Percentiles rank a stretch among this genome's conserved stretches.
phyloP scores from a whole-genome alignment of 2,113 vertebrate species.

The Amphiprion percula region DNA sequence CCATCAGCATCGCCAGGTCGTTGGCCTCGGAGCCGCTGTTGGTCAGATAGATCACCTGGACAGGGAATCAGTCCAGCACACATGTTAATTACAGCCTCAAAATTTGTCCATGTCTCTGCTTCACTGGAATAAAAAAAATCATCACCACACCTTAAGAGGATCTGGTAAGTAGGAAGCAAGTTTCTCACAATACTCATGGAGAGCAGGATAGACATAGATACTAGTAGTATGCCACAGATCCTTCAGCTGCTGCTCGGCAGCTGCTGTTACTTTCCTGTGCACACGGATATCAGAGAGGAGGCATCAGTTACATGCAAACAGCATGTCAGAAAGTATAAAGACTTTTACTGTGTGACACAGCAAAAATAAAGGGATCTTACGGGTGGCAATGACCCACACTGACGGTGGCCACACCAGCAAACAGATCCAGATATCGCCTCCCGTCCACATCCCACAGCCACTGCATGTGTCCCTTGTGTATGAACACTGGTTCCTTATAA shows the following conservation, averaged over 20 bases:
- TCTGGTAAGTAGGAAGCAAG: conserved; percentile 89
- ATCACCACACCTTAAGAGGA: conserved; percentile 90
- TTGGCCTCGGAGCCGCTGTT: conserved; percentile 98
- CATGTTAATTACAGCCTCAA: background rate
- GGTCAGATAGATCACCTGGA: conserved; percentile 91
- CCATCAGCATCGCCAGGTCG: conserved; percentile 93
- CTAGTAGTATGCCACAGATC: conserved; percentile 91
- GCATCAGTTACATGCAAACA: background rate
- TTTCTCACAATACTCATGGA: conserved; percentile 92
- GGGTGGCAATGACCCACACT: conserved; percentile 96
- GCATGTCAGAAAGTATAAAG: background rate
- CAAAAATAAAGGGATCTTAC: conserved; percentile 82
- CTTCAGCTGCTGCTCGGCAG: conserved; percentile 87
- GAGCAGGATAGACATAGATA: conserved; percentile 87
- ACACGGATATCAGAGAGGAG: background rate
- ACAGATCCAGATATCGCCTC: conserved; percentile 92
- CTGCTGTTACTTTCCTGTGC: conserved; percentile 88
- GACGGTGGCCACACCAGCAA: conserved; percentile 94
- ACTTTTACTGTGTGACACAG: background rate
- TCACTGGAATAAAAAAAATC: background rate
- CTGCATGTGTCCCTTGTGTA: conserved; percentile 95
- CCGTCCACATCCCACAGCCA: conserved; percentile 95
- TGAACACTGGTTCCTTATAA: conserved; percentile 89
- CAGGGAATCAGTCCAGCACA: conserved; percentile 1
- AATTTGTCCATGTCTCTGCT: background rate